Percentiles rank a stretch among this genome's conserved stretches.
phyloP scores from a whole-genome alignment of 2,888 invertebrate species.

The Helobdella robusta region DNA sequence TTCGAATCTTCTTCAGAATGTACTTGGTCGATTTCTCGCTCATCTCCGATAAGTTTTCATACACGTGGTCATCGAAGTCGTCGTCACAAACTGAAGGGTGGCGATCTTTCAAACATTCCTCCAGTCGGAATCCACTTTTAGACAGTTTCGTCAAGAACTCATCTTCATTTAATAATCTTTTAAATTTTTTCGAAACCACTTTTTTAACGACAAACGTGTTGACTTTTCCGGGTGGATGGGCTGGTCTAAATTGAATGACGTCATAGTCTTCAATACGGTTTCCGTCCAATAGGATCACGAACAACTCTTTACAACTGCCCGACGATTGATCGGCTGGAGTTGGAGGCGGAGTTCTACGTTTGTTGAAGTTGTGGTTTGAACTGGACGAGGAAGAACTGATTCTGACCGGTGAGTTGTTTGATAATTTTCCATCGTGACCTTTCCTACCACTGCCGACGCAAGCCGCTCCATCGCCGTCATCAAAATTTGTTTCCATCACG shows the following conservation, averaged over 20 bases:
- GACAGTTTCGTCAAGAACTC: conserved; percentile 13
- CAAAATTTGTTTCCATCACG: too few species aligned
- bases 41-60: not conserved
- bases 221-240: not conserved
- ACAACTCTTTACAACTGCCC: conserved; percentile 9
- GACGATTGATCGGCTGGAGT: conserved; percentile 11
- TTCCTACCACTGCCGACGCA: too few species aligned
- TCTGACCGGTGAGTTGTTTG: not conserved
- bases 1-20: too few species aligned
- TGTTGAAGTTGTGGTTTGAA: not conserved
- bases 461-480: too few species aligned
- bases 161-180: conserved; percentile 3
- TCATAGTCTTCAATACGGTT: conserved; percentile 7
- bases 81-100: not conserved
- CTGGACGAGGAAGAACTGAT: conserved; percentile 7
- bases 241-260: not conserved
- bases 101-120: not conserved
- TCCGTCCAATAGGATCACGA: conserved; percentile 12
- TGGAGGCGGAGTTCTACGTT: conserved; percentile 4
- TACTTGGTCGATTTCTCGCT: not conserved
- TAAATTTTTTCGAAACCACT: not conserved
- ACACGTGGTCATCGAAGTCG: not conserved
- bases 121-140: conserved; percentile 6
- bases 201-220: not conserved
- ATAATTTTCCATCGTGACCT: not conserved